These are phyloP conservation scores for Huso huso DNA, from an alignment of 2,797 vertebrate species.

Conservation along the genomic window DNA sequence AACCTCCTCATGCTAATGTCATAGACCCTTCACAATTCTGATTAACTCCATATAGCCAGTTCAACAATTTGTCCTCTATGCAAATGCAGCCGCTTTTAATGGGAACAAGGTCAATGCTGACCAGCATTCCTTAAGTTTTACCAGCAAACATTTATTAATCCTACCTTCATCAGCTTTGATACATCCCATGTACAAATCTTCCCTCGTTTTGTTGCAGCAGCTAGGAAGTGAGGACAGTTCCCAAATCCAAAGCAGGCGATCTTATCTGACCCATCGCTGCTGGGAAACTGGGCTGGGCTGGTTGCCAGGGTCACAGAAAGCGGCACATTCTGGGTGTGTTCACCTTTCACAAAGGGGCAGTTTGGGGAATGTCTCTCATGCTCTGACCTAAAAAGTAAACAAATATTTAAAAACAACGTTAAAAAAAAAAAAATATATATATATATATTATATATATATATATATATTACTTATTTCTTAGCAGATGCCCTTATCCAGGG, in stretches of 20 bases:
- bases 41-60: background rate
- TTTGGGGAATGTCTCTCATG: conserved; percentile 98
- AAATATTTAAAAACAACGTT: background rate
- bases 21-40: background rate
- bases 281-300: conserved; percentile 92
- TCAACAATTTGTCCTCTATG: too few species aligned
- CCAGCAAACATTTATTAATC: background rate
- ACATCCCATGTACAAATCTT: conserved; percentile 98
- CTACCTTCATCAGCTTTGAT: conserved; percentile 98
- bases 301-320: conserved; percentile 94
- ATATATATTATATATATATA: too few species aligned
- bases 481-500: too few species aligned
- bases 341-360: conserved; percentile 96
- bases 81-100: too few species aligned
- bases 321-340: conserved; percentile 97
- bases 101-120: background rate
- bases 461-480: too few species aligned
- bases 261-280: conserved; percentile 82
- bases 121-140: background rate
- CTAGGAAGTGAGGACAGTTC: conserved; percentile 92
- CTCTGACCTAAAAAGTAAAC: conserved; percentile 74
- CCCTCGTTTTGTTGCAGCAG: conserved; percentile 91
- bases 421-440: too few species aligned
- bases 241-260: conserved; percentile 94
- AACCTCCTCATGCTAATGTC: too few species aligned